Evolutionary conservation across 2,888 invertebrate species (phyloP).

Genomic region (Chrysolina oricalcia): DNA sequence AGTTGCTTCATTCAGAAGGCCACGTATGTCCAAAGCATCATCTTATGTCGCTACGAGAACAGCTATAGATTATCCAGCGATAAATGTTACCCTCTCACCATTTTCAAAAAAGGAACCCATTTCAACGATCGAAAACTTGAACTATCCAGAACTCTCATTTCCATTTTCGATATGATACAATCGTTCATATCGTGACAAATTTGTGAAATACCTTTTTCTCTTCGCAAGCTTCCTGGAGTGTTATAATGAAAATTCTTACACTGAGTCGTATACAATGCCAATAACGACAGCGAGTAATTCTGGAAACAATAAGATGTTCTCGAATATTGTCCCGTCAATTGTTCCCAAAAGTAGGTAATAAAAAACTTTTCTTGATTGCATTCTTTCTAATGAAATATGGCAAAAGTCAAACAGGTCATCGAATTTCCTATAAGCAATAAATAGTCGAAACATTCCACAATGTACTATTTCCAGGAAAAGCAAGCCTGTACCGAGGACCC

Average conservation of each 20-base stretch:
- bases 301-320: background rate
- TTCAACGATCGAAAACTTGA: too few relatives aligned
- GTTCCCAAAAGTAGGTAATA: constrained; percentile 22
- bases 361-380: constrained; percentile 17
- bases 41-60: too few relatives aligned
- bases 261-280: constrained; percentile 1
- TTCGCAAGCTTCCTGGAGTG: background rate
- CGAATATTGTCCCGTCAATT: background rate
- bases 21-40: too few relatives aligned
- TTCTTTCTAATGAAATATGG: constrained; percentile 26
- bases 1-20: too few relatives aligned
- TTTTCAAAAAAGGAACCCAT: too few relatives aligned
- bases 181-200: background rate
- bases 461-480: background rate
- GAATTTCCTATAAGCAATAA: background rate
- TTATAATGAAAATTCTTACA: constrained; percentile 17
- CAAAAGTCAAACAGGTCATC: constrained; percentile 9
- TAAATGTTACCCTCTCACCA: too few relatives aligned
- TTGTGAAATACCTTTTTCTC: background rate
- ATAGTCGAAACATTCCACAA: background rate
- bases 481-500: too few relatives aligned
- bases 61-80: too few relatives aligned
- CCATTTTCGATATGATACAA: too few relatives aligned
- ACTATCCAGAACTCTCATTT: too few relatives aligned
- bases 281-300: background rate